These are phyloP conservation scores for Gavia stellata DNA, from an alignment of 2,113 vertebrate species.

Conservation along the genomic window DNA sequence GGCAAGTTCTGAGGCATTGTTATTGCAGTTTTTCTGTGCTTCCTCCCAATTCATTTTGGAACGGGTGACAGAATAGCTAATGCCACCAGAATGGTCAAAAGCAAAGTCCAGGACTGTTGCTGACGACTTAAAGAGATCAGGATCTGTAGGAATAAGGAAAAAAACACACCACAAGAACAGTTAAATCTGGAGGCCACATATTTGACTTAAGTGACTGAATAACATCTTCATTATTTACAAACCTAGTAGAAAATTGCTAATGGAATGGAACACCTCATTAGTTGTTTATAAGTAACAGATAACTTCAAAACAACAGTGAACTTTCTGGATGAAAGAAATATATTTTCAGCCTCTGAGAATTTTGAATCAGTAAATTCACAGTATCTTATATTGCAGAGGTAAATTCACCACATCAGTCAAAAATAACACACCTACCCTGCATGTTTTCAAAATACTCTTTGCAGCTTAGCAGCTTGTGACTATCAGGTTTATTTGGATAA, in stretches of 20 bases:
- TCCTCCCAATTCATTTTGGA: conserved; percentile 85
- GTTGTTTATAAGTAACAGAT: not conserved
- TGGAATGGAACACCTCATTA: not conserved
- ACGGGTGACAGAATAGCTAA: conserved; percentile 77
- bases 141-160: conserved; percentile 67
- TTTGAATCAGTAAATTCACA: not conserved
- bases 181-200: not conserved
- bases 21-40: conserved; percentile 80
- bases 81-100: conserved; percentile 72
- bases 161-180: not conserved
- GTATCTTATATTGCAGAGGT: not conserved
- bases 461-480: not conserved
- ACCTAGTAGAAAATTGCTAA: not conserved
- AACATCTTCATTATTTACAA: not conserved
- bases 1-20: conserved; percentile 75
- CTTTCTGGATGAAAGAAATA: not conserved
- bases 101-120: conserved; percentile 47
- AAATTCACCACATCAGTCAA: not conserved
- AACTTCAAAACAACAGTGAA: not conserved
- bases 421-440: not conserved
- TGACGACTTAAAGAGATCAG: conserved; percentile 65
- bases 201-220: not conserved
- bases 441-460: not conserved
- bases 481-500: not conserved
- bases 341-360: not conserved